Conservation (phyloP, 2,797 vertebrate species). For the Phrynocephalus guinanensis region DNA sequence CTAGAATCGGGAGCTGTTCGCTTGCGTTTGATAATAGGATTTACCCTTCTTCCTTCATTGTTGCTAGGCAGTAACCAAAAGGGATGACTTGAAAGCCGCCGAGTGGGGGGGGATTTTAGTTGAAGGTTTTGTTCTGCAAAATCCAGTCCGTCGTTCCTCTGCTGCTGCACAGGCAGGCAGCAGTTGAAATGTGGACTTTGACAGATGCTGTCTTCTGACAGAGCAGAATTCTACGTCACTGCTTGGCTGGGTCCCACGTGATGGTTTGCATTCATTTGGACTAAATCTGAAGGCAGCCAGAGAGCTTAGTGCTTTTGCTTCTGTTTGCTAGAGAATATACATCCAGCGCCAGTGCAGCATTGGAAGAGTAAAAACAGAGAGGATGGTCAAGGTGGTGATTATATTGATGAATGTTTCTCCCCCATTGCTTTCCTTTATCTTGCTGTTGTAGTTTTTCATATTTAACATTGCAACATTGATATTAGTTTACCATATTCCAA, state of each 20-base stretch:
- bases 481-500: conserved; percentile 46
- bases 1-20: conserved; percentile 60
- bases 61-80: conserved; percentile 81
- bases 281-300: conserved; percentile 76
- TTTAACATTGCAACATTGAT: conserved; percentile 52
- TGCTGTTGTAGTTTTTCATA: conserved; percentile 35
- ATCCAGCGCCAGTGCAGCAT: conserved; percentile 46
- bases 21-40: conserved; percentile 68
- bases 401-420: conserved; percentile 63
- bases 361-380: conserved; percentile 64
- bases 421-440: conserved; percentile 52
- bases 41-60: conserved; percentile 74
- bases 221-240: conserved; percentile 87
- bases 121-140: conserved; percentile 71
- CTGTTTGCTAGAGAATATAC: conserved; percentile 58
- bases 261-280: conserved; percentile 85
- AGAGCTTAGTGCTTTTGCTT: conserved; percentile 68
- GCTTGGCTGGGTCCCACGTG: conserved; percentile 84
- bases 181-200: conserved; percentile 86
- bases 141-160: conserved; percentile 74
- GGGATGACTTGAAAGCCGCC: conserved; percentile 41
- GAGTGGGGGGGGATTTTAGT: conserved; percentile 52
- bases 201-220: conserved; percentile 87
- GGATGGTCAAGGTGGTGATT: conserved; percentile 57
- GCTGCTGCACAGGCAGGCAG: conserved; percentile 82